Evolutionary conservation across 1,140 invertebrate species (phyloP).

Genomic region (Ceratosolen fusciceps): DNA sequence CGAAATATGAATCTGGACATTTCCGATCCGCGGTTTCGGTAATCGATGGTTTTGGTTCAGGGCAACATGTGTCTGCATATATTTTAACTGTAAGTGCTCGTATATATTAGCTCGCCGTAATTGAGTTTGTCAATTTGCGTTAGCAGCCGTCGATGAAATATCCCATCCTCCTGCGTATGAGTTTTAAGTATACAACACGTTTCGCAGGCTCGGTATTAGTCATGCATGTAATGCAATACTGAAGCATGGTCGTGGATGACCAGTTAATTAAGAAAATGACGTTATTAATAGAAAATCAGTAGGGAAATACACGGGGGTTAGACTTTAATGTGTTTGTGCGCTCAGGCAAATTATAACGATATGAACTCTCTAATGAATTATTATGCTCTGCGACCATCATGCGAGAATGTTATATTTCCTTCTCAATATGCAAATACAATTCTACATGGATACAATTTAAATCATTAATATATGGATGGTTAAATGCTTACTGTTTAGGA

Average conservation of each 20-base stretch:
- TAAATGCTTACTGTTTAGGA: no score
- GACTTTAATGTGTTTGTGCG: not conserved
- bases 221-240: constrained; percentile 5
- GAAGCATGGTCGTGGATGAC: not conserved
- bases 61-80: constrained; percentile 27
- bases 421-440: no score
- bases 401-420: no score
- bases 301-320: not conserved
- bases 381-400: no score
- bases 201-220: not conserved
- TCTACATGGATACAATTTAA: no score
- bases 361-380: not conserved
- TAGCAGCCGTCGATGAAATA: constrained; percentile 1
- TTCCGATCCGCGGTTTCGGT: not conserved
- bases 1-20: constrained; percentile 25
- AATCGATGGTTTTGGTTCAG: constrained; percentile 37
- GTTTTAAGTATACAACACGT: not conserved
- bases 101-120: constrained; percentile 11
- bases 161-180: not conserved
- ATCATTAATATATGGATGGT: no score
- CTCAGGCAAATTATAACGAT: not conserved
- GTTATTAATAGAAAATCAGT: constrained; percentile 26
- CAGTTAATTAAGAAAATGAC: constrained; percentile 30
- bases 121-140: constrained; percentile 41
- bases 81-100: not conserved